These are phyloP conservation scores for Rhabdornis inornatus DNA, from an alignment of 2,113 vertebrate genomes.

Conservation along the genomic window DNA sequence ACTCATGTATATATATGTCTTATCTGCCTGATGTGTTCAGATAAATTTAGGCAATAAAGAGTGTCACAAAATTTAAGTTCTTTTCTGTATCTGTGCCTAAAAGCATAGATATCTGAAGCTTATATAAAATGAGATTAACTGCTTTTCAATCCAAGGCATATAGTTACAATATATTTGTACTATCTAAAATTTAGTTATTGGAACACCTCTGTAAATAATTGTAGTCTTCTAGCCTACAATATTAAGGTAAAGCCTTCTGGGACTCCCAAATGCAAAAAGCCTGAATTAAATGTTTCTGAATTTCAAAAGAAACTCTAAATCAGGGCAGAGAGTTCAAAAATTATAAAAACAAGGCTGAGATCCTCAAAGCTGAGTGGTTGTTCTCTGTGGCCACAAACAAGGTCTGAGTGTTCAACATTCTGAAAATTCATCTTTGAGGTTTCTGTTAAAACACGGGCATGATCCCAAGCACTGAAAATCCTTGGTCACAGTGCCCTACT, in stretches of 20 bases:
- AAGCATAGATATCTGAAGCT: not conserved
- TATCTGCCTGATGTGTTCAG: not conserved
- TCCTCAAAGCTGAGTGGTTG: not conserved
- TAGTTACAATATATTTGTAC: not conserved
- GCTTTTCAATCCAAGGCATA: not conserved
- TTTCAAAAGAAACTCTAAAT: not conserved
- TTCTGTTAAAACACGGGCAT: not conserved
- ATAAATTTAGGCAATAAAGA: not conserved
- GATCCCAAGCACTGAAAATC: not conserved
- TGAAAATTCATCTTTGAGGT: not conserved
- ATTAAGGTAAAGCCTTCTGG: not conserved
- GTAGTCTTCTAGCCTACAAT: not conserved
- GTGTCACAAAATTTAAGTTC: not conserved
- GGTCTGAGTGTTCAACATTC: not conserved
- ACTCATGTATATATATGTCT: not conserved
- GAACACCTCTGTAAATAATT: not conserved
- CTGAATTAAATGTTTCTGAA: not conserved
- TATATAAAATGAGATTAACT: not conserved
- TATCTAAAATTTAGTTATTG: not conserved
- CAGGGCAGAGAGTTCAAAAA: not conserved
- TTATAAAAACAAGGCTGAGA: not conserved
- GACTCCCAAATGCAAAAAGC: not conserved
- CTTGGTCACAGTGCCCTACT: not conserved
- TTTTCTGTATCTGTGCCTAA: not conserved
- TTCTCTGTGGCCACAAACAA: not conserved